A percentile compares a stretch with the other conserved stretches of the same genome.
Conservation (phyloP, 2,113 vertebrate species). For the Nesogale talazaci region DNA sequence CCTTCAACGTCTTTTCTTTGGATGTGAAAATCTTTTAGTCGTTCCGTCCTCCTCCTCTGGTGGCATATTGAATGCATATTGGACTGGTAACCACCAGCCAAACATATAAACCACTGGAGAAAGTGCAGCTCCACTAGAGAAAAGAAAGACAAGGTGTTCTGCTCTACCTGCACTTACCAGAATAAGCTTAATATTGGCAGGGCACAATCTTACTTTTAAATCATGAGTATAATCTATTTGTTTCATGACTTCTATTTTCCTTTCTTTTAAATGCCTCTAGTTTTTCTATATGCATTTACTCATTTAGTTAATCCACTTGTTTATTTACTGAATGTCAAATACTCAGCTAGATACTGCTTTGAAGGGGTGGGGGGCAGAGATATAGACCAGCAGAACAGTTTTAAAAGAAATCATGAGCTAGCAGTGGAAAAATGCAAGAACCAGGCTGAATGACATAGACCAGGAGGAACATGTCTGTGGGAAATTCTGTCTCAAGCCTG, state of each 20-base stretch:
- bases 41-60: not conserved
- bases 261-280: not conserved
- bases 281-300: not conserved
- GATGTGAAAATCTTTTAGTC: not conserved
- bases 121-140: no score
- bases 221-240: not conserved
- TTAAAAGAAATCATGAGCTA: not conserved
- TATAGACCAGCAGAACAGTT: not conserved
- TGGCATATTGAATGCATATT: no score
- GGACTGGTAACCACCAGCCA: no score
- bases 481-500: not conserved
- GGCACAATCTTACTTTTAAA: not conserved
- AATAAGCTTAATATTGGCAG: not conserved
- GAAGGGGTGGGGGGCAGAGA: not conserved
- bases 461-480: not conserved
- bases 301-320: not conserved
- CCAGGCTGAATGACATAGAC: not conserved
- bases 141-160: no score
- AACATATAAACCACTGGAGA: no score
- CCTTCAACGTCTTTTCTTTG: no score
- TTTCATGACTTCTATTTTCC: not conserved
- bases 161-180: not conserved
- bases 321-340: not conserved
- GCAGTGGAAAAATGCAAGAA: not conserved
- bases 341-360: not conserved